Conservation (phyloP, 2,113 vertebrate genomes). For the Cranoglanis bouderius region DNA sequence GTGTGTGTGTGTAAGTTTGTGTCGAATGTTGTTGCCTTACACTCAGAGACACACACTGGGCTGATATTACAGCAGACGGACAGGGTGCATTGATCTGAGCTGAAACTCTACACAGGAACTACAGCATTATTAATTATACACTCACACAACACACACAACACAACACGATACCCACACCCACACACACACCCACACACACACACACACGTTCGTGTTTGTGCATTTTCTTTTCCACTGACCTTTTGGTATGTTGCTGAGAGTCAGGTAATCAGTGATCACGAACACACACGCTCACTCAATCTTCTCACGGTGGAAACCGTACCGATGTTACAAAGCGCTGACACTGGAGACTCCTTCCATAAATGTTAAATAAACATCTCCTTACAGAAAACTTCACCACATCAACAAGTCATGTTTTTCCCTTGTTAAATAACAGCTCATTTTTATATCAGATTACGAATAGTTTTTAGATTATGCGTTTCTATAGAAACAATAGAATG, state of each 20-base stretch:
- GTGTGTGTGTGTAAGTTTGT: constrained; percentile 21
- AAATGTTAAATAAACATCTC: background rate
- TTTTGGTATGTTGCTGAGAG: constrained; percentile 21
- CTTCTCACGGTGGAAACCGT: background rate
- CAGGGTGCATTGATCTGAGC: constrained; percentile 54
- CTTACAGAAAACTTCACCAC: background rate
- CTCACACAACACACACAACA: constrained; percentile 48
- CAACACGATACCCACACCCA: constrained; percentile 43
- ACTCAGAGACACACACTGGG: constrained; percentile 23
- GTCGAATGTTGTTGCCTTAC: constrained; percentile 44
- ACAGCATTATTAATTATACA: constrained; percentile 63
- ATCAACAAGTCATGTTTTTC: background rate
- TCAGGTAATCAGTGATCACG: constrained; percentile 22
- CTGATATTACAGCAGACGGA: constrained; percentile 50
- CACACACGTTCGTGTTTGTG: background rate
- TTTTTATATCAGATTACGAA: background rate
- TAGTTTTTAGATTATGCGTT: background rate
- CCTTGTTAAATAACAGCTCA: background rate
- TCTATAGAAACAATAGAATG: background rate
- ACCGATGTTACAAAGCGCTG: background rate
- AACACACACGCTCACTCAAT: background rate
- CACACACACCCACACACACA: constrained; percentile 25
- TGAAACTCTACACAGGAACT: constrained; percentile 61
- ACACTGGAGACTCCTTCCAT: background rate
- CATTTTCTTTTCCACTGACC: constrained; percentile 29